Conservation (phyloP, 2,888 invertebrate species). For the Drosophila tripunctata region DNA sequence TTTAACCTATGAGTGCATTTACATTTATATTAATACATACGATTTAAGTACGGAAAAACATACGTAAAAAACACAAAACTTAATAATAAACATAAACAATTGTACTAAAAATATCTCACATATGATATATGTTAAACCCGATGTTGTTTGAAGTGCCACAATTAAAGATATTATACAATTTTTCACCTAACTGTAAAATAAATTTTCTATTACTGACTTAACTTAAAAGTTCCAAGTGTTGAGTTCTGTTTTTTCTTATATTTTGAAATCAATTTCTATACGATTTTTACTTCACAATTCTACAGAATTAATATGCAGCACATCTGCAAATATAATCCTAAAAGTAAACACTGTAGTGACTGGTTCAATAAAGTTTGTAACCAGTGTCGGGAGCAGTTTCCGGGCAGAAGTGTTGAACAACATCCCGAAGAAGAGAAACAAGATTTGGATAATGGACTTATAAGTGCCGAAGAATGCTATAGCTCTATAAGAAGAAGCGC, state of each 20-base stretch:
- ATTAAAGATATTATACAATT: constrained; percentile 41
- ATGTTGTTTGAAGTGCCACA: constrained; percentile 32
- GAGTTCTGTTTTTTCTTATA: not conserved
- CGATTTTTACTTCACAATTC: constrained; percentile 9
- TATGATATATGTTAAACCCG: constrained; percentile 11
- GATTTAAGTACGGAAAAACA: constrained; percentile 27
- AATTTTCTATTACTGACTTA: not conserved
- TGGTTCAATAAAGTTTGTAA: constrained; percentile 47
- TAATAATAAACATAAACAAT: constrained; percentile 19
- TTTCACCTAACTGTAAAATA: constrained; percentile 23
- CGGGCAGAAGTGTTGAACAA: not conserved
- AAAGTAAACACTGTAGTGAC: constrained; percentile 31
- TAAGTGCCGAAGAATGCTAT: constrained; percentile 60
- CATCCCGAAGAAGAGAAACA: not conserved
- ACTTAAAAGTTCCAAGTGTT: not conserved
- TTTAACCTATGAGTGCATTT: constrained; percentile 47
- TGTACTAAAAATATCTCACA: constrained; percentile 46
- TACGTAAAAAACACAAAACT: constrained; percentile 30
- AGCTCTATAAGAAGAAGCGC: constrained; percentile 37
- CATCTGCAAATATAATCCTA: constrained; percentile 31
- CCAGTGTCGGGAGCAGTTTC: constrained; percentile 34
- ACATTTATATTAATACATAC: constrained; percentile 38
- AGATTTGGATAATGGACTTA: not conserved
- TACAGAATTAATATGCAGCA: constrained; percentile 15
- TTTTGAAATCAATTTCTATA: not conserved